Evolutionary conservation across 2,797 vertebrate genomes (phyloP), one percentile per base, ranked within the genome.

Genomic region (Pogonophryne albipinna): DNA sequence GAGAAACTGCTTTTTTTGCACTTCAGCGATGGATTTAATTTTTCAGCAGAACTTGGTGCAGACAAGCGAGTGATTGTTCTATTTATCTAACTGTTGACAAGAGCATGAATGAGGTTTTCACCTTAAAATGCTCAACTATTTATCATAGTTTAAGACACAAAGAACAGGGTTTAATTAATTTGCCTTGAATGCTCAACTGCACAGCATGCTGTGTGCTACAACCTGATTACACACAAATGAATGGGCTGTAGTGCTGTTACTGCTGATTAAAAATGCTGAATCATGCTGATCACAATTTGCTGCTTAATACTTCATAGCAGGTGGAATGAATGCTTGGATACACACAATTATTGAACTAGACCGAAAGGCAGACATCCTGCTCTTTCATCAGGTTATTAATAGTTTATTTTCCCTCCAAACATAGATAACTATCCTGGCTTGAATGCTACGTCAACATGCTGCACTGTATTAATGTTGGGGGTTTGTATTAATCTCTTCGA

Each of bases 201-300:
- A 68, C 51, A 67, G 45, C 34, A 57, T 56, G 45, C 4, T 17
- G 34, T 44, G n/a, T 56, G 69, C 51, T 10, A 50, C 62, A 66
- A 66, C 16, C 49, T 66, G 56, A 71, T 49, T 55, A 60, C 20
- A 44, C 13, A 66, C 59, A 71, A 61, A 70, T 27, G 17, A 71
- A 51, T 41, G 78, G 45, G 41, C 47, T 47, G n/a, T n/a, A 50
- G 31, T 34, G n/a, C 51, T 56, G 17, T 51, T 20, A 45, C 16
- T 19, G 16, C 38, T 34, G 42, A 65, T 19, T 59, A 27, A 45
- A 57, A 10, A 17, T 19, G 10, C 71, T 62, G 45, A 66, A 42
- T 73, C 64, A 45, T 69, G 23, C 27, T 64, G 59, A 53, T 55
- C 55, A 56, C n/a, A 71, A 51, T 52, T 52, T 42, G 17, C 15